Base-by-base conservation (phyloP, 2,797 vertebrate genomes). In the Rhynchotus rufescens region DNA sequence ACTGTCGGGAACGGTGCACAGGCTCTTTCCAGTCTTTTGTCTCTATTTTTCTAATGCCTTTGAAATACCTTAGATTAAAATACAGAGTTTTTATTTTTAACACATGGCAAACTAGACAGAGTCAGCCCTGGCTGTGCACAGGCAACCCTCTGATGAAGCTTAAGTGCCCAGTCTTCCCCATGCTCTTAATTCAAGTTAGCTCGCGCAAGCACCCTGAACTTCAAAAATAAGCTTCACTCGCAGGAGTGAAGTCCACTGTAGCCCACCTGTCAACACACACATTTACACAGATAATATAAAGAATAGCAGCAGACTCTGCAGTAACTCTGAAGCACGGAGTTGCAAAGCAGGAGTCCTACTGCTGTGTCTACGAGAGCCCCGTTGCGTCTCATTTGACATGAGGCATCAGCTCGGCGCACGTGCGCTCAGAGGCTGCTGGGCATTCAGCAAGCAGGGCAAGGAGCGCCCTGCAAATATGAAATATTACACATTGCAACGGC, bases 371-470 rank as follows among this genome's bases (percentile, higher is more conserved):
- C 14, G 62, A 68, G 54, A 78, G 42, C 60, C 22, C 44, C 21
- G 6, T 0, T 2, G 44, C 15, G 12, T 28, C 59, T 49, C 74
- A 23, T 15, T 21, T 71, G 54, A 19, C 21, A 23, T n/a, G 4
- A 44, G 88, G 15, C 22, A 28, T 28, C 21, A 57, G 34, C 28
- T n/a, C 75, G 51, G 47, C 56, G 19, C 13, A 26, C 3, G 6
- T 19, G 12, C 9, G 15, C 4, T 6, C 49, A 16, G 36, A 0
- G 5, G 45, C 21, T 59, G 7, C 7, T 1, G 61, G 49, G 45
- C n/a, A 36, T 10, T 15, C 54, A 57, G n/a, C 72, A 80, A 78
- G 22, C 45, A 14, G 3, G 6, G 62, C 47, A 47, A 42, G 38
- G 16, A 84, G 28, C 1, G 36, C 40, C 57, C 64, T 42, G 49